Evolutionary conservation across 1,140 invertebrate genomes (phyloP).

Genomic region (Heliothis subflexa): DNA sequence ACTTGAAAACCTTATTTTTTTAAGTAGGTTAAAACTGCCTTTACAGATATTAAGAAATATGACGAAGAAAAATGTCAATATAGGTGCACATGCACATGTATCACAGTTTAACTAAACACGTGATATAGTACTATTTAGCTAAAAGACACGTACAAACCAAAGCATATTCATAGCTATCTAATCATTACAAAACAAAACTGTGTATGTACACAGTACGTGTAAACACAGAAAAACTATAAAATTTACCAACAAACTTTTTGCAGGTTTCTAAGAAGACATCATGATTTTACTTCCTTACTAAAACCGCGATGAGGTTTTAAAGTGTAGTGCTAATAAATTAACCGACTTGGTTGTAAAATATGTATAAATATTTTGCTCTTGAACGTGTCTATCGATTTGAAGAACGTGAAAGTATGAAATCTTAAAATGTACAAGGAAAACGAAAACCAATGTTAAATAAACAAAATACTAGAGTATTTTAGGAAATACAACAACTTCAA

Average conservation of each 20-base stretch:
- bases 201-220: neutral
- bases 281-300: neutral
- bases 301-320: neutral
- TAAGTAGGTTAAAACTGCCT: too few species aligned
- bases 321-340: constrained; percentile 1
- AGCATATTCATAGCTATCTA: neutral
- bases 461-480: too few species aligned
- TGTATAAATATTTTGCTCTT: constrained; percentile 41
- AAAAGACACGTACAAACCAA: neutral
- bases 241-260: neutral
- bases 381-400: neutral
- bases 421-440: constrained; percentile 3
- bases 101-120: neutral
- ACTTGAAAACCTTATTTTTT: too few species aligned
- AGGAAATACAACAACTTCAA: too few species aligned
- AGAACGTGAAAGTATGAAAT: neutral
- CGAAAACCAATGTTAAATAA: neutral
- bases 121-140: neutral
- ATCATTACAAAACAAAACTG: neutral
- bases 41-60: too few species aligned
- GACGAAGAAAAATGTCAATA: too few species aligned
- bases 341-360: neutral
- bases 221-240: neutral
- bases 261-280: constrained; percentile 6
- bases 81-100: too few species aligned